Conservation (phyloP, 2,888 invertebrate species). For the Thalpophila matura region DNA sequence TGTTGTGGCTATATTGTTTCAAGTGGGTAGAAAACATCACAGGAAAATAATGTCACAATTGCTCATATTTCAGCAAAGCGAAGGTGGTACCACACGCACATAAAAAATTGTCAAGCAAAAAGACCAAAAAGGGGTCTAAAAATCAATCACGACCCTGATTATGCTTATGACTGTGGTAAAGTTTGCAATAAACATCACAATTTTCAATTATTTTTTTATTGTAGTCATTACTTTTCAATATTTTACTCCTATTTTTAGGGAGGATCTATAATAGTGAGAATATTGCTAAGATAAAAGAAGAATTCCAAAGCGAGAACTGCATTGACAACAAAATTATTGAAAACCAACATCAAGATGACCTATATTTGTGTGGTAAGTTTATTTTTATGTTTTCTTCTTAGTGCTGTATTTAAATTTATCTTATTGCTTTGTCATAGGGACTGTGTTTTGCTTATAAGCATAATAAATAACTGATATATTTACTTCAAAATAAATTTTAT, state of each 20-base stretch:
- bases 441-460: background rate
- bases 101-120: constrained; percentile 24
- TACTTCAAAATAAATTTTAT: too few relatives aligned
- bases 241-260: constrained; percentile 20
- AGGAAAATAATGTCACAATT: background rate
- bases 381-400: background rate
- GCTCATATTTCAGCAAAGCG: constrained; percentile 27
- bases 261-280: background rate
- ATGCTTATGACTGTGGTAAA: constrained; percentile 36
- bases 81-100: constrained; percentile 30
- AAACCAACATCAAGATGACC: background rate
- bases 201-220: background rate
- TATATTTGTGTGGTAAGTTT: constrained; percentile 41
- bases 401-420: background rate
- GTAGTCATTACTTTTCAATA: background rate
- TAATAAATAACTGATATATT: too few relatives aligned
- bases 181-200: background rate
- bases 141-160: background rate
- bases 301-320: background rate
- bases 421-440: background rate
- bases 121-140: background rate
- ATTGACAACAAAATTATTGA: background rate
- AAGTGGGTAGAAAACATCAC: too few relatives aligned
- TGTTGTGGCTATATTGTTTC: too few relatives aligned
- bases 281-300: background rate